Evolutionary conservation across 2,888 invertebrate species (phyloP), one percentile per base, ranked within the genome.

Genomic region (Dascillus cervinus): DNA sequence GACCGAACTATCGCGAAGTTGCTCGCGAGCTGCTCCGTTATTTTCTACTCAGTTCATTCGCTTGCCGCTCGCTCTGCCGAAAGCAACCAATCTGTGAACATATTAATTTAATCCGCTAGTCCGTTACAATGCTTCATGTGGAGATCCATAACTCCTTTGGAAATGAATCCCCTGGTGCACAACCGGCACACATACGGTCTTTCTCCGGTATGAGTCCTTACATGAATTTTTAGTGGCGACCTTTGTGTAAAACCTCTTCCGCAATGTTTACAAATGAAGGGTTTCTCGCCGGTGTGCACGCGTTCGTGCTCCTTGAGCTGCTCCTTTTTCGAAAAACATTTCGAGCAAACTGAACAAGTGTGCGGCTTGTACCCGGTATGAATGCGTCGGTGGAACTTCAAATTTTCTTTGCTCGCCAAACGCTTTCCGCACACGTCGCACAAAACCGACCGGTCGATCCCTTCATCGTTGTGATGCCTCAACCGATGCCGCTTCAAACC

Each of bases 81-180:
- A n/a, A n/a, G n/a, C n/a, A n/a, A n/a, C n/a, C n/a, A n/a, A n/a
- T n/a, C n/a, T n/a, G n/a, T n/a, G n/a, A n/a, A n/a, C n/a, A n/a
- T n/a, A n/a, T n/a, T n/a, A n/a, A n/a, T n/a, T n/a, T n/a, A n/a
- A n/a, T n/a, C n/a, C n/a, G n/a, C n/a, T 6, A 50, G 36, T 13
- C 63, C 60, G 36, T 60, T 63, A 42, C 64, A 65, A 24, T 55
- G 68, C 62, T 74, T 75, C 47, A 74, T 64, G 44, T 77, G 77
- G 63, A 75, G 71, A 49, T 74, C 72, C 29, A 77, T 65, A 61
- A 75, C 69, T 4, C 75, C 75, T 55, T 72, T 72, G 39, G 76
- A 73, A 13, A 74, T 75, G 60, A 73, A 75, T 13, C 72, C 73
- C 49, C 72, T 72, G 1, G 66, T 66, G 57, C 75, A 75, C 43